These are phyloP conservation scores for Pachycephus smyrnensis DNA, from an alignment of 2,888 invertebrate genomes.

Conservation along the genomic window DNA sequence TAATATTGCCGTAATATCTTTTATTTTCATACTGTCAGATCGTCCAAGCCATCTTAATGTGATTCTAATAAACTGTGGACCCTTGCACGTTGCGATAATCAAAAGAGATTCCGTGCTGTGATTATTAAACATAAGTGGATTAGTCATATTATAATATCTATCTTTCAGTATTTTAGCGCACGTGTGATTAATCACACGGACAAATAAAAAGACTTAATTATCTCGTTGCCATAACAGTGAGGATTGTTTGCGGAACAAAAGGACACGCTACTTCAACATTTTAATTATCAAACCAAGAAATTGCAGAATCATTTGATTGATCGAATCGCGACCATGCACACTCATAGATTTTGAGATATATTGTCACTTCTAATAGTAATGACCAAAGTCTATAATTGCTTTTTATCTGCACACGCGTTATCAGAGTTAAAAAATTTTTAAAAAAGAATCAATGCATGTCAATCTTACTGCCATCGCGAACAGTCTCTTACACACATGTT, in stretches of 20 bases:
- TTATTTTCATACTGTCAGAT: background rate
- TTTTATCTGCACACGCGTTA: background rate
- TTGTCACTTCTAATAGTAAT: background rate
- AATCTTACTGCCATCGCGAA: background rate
- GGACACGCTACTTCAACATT: background rate
- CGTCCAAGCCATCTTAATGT: constrained; percentile 11
- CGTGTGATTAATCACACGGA: background rate
- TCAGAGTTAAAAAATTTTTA: background rate
- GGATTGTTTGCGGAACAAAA: background rate
- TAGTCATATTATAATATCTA: background rate
- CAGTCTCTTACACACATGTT: background rate
- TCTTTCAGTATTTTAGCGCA: background rate
- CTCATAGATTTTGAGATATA: background rate
- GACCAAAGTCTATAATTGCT: background rate
- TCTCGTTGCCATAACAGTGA: background rate
- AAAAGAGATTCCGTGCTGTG: background rate
- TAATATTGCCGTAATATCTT: background rate
- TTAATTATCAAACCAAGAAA: background rate
- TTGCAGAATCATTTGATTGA: background rate
- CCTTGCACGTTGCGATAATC: background rate
- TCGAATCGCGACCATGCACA: background rate
- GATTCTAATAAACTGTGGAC: constrained; percentile 14
- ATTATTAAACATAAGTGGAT: background rate
- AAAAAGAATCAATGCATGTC: background rate
- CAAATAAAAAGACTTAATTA: background rate